Base-by-base conservation (phyloP, 1,140 invertebrate species). In the Archivesica marissinica region DNA sequence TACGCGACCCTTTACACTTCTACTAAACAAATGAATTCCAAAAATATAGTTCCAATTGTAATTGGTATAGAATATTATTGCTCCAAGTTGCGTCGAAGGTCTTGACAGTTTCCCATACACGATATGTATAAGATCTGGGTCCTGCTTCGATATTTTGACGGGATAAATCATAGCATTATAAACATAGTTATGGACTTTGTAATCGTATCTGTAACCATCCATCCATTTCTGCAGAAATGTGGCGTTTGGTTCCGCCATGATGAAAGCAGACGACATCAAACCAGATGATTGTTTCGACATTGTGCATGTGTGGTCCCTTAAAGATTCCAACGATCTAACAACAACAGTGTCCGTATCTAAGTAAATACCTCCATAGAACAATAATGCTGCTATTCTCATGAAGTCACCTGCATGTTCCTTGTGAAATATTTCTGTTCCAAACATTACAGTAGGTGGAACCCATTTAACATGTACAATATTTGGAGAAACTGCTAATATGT, bases 391-490 rank as follows among this genome's bases (percentile, higher is more conserved):
- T 13, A 70, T 70, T 44, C 66, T n/a, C 38, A 70, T 70, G 9
- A 70, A n/a, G 33, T 70, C 66, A 44, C 66, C 15, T 25, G 39
- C 17, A 44, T 70, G 66, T 25, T n/a, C 17, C 17, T 23, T 41
- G 23, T 25, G 28, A 0, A 1, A 1, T 35, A 7, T 7, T 23
- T 23, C 28, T 39, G 66, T 25, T 33, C 61, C 59, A 23, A 50
- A 80, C 9, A 80, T 50, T 1, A 1, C 17, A 15, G 0, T 50
- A 1, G 44, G 39, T 7, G 44, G 28, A 7, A 52, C 15, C 25
- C 28, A 6, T 35, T 44, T 80, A 15, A 80, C 77, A 20, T 47
- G 52, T n/a, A 80, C n/a, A 20, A 80, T 68, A 64, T 80, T 80
- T 35, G 77, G 61, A n/a, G 15, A 44, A n/a, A 66, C 7, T 30